Percentiles rank a stretch among this genome's conserved stretches.
Evolutionary conservation across 2,888 invertebrate species (phyloP).

Genomic region (Scaptomyza tumidula): DNA sequence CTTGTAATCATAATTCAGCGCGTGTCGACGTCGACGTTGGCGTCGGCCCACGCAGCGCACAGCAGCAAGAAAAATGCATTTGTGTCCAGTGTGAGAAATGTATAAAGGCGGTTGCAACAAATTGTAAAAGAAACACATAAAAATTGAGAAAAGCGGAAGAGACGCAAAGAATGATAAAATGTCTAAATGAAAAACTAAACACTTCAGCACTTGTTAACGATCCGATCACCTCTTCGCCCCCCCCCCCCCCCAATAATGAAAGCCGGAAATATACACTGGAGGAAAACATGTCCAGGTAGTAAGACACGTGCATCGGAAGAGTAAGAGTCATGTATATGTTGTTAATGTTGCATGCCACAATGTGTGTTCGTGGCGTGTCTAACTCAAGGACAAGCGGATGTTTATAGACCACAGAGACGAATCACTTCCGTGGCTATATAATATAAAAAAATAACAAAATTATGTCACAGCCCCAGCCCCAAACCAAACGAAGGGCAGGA

Average conservation of each 20-base stretch:
- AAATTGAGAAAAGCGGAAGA: slow-evolving; percentile 8
- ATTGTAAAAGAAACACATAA: neutral
- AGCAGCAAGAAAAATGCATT: slow-evolving; percentile 34
- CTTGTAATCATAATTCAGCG: slow-evolving; percentile 72
- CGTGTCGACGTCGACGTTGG: slow-evolving; percentile 49
- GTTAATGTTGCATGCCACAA: neutral
- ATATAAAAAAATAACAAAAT: slow-evolving; percentile 59
- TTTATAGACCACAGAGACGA: slow-evolving; percentile 63
- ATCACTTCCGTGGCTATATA: slow-evolving; percentile 62
- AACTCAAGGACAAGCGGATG: slow-evolving; percentile 78
- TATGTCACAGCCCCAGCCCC: slow-evolving; percentile 58
- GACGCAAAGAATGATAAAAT: slow-evolving; percentile 8
- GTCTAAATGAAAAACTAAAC: slow-evolving; percentile 13
- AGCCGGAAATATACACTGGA: slow-evolving; percentile 39
- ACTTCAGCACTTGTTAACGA: slow-evolving; percentile 33
- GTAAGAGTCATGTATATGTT: neutral
- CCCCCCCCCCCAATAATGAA: too few relatives aligned
- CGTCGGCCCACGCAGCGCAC: slow-evolving; percentile 53
- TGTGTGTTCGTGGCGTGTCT: slow-evolving; percentile 26
- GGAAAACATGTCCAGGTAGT: slow-evolving; percentile 50
- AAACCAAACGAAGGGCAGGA: slow-evolving; percentile 55
- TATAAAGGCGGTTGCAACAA: slow-evolving; percentile 46
- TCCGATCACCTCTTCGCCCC: neutral
- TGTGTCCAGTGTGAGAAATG: slow-evolving; percentile 66
- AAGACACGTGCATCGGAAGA: slow-evolving; percentile 46